These are phyloP conservation scores for Dione juno DNA, from an alignment of 2,888 invertebrate species.

Conservation along the genomic window DNA sequence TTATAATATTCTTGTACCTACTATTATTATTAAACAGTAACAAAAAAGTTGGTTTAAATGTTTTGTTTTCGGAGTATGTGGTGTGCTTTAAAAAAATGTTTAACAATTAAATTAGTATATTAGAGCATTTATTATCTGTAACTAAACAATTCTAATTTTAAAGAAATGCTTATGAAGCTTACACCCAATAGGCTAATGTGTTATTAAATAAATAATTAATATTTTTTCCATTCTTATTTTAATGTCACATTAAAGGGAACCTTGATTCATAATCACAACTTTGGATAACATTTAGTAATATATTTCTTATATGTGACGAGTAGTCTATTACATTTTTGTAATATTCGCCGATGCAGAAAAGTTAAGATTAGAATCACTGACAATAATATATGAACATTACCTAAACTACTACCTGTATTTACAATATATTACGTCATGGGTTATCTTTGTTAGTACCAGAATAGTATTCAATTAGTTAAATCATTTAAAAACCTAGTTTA, in stretches of 20 bases:
- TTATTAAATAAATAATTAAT: background rate
- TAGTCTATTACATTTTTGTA: slow-evolving; percentile 22
- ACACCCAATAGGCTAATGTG: background rate
- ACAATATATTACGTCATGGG: background rate
- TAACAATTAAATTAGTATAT: slow-evolving; percentile 1
- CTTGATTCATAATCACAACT: too few relatives aligned
- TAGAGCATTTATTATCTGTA: slow-evolving; percentile 4
- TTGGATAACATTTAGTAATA: too few relatives aligned
- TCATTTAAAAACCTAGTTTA: slow-evolving; percentile 1
- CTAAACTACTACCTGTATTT: background rate
- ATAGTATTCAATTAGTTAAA: slow-evolving; percentile 2
- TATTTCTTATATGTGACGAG: slow-evolving; percentile 1
- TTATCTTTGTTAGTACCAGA: background rate
- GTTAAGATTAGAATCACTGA: slow-evolving; percentile 15
- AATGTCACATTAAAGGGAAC: background rate
- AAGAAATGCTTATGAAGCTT: background rate
- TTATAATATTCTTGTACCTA: background rate
- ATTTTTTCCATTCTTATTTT: background rate
- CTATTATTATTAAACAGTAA: background rate
- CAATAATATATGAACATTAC: slow-evolving; percentile 16
- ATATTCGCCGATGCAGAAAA: slow-evolving; percentile 2
- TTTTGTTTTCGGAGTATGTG: background rate
- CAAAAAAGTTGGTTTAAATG: background rate
- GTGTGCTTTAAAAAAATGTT: background rate
- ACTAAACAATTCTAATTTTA: background rate